phyloP scores from a whole-genome alignment of 2,888 invertebrate species.

The Chironomus tentans region DNA sequence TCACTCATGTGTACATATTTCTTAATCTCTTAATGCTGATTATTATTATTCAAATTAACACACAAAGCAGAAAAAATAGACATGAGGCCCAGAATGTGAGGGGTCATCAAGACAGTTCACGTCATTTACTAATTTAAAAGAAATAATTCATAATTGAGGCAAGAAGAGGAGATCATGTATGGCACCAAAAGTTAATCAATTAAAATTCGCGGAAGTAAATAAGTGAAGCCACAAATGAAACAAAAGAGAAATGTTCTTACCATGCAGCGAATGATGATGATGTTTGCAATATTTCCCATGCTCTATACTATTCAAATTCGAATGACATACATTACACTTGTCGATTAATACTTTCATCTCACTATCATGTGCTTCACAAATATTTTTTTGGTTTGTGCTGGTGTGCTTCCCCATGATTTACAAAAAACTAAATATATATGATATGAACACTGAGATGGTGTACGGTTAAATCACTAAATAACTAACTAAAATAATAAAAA shows the following conservation, averaged over 20 bases:
- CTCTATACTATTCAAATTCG: neutral
- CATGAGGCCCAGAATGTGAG: too few relatives aligned
- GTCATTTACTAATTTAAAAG: slow-evolving; percentile 24
- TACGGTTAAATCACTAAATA: too few relatives aligned
- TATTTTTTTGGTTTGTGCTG: neutral
- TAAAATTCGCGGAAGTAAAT: neutral
- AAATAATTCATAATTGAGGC: slow-evolving; percentile 19
- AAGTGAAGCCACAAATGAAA: too few relatives aligned
- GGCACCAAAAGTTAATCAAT: neutral
- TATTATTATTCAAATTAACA: too few relatives aligned
- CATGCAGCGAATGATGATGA: neutral
- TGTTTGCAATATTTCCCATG: neutral
- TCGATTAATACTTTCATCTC: slow-evolving; percentile 15
- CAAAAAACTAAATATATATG: neutral
- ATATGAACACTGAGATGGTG: neutral
- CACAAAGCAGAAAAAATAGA: too few relatives aligned
- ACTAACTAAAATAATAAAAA: too few relatives aligned
- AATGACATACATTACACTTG: slow-evolving; percentile 23
- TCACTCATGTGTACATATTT: too few relatives aligned
- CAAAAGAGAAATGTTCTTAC: neutral
- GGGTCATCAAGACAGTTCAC: neutral
- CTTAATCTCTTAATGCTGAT: too few relatives aligned
- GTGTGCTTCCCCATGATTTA: slow-evolving; percentile 22
- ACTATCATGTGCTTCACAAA: neutral
- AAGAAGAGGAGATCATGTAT: neutral